A percentile compares a stretch with the other conserved stretches of the same genome.
phyloP scores from a whole-genome alignment of 2,888 invertebrate genomes.

The Crepidodera aurea region DNA sequence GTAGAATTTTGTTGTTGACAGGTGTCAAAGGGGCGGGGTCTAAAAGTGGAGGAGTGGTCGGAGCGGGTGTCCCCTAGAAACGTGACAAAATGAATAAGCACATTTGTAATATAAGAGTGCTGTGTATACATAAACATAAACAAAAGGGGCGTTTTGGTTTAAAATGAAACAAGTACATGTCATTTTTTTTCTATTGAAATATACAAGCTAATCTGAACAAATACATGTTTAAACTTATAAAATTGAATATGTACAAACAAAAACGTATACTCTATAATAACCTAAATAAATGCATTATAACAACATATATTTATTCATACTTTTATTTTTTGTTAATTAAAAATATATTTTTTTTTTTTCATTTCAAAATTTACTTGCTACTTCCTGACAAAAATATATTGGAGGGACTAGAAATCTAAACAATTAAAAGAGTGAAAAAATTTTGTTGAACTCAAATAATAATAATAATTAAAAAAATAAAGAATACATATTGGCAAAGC shows the following conservation, averaged over 20 bases:
- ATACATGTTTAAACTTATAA: slow-evolving; percentile 8
- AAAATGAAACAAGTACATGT: neutral
- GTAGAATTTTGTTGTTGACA: too few species aligned
- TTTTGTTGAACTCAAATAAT: neutral
- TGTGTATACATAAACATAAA: too few species aligned
- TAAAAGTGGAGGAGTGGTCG: too few species aligned
- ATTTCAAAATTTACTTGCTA: neutral
- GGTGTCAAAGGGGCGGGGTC: too few species aligned
- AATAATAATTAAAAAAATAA: neutral
- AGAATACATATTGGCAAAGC: neutral
- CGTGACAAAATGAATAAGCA: too few species aligned
- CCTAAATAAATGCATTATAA: neutral
- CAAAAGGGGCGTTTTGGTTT: too few species aligned
- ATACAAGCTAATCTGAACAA: neutral
- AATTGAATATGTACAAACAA: slow-evolving; percentile 8
- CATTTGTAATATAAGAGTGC: too few species aligned
- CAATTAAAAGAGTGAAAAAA: neutral
- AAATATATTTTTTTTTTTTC: neutral
- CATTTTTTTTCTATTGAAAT: neutral
- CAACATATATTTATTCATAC: neutral
- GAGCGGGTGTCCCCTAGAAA: too few species aligned
- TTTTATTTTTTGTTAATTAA: neutral
- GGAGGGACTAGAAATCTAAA: neutral
- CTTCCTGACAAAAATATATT: neutral
- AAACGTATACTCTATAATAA: neutral